A percentile compares a stretch with the other conserved stretches of the same genome.
phyloP scores from a whole-genome alignment of 2,797 vertebrate genomes.

The Choloepus didactylus region DNA sequence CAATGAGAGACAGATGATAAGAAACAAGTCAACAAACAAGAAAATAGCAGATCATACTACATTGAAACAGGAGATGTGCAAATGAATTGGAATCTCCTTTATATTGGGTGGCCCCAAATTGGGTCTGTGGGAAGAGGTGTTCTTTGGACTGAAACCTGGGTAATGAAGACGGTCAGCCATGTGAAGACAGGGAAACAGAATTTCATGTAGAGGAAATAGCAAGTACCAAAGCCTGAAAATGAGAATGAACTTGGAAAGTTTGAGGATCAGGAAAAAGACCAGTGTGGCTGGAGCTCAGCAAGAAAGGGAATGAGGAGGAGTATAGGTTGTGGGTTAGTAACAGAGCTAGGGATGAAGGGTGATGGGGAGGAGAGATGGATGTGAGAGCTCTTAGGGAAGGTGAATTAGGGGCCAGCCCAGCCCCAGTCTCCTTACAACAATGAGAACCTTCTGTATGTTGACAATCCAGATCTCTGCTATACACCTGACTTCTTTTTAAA shows the following conservation, averaged over 20 bases:
- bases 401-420: not conserved
- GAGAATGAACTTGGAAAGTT: not conserved
- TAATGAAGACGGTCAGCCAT: not conserved
- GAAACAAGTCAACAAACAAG: not conserved
- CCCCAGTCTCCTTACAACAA: not conserved
- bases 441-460: not conserved
- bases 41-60: not conserved
- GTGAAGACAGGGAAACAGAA: not conserved
- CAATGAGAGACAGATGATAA: not conserved
- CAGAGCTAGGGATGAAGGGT: fast-evolving
- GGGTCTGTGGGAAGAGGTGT: not conserved
- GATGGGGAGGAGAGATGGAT: not conserved
- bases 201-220: not conserved
- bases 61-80: not conserved
- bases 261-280: not conserved
- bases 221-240: not conserved
- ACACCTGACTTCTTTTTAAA: not conserved
- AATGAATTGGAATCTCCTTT: not conserved
- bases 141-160: not conserved
- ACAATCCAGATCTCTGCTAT: not conserved
- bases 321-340: not conserved
- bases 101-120: not conserved
- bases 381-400: not conserved
- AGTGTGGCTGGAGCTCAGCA: not conserved
- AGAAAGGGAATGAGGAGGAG: not conserved